Percentiles rank a stretch among this genome's conserved stretches.
Conservation (phyloP, 1,140 invertebrate species). For the Aphaenogaster ashmeadi region DNA sequence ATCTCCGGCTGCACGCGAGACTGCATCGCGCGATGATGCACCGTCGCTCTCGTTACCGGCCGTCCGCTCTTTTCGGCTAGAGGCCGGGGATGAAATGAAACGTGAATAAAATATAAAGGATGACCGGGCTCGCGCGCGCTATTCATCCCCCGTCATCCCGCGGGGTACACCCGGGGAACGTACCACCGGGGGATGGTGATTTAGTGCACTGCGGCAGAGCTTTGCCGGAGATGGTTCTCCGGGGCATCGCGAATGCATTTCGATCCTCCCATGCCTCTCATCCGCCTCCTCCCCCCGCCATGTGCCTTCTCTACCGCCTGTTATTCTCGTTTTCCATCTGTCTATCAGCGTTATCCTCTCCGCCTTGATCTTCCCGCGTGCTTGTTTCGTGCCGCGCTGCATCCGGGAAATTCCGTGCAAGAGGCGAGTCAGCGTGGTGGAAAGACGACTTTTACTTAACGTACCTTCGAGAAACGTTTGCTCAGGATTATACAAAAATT, state of each 20-base stretch:
- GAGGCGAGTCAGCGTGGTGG: background rate
- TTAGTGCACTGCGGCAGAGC: constrained; percentile 76
- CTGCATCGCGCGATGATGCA: constrained; percentile 14
- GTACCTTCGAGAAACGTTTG: constrained; percentile 5
- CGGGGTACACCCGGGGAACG: constrained; percentile 25
- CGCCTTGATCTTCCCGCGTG: constrained; percentile 16
- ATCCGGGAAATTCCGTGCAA: background rate
- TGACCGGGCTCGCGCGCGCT: constrained; percentile 57
- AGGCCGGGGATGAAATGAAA: constrained; percentile 74
- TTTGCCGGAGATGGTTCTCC: constrained; percentile 60
- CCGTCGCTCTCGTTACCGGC: constrained; percentile 24
- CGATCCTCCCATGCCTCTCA: background rate
- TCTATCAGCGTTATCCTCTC: constrained; percentile 35
- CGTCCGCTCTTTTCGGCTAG: constrained; percentile 17
- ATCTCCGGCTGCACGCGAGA: background rate
- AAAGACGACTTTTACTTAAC: constrained; percentile 33
- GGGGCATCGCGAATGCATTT: constrained; percentile 71
- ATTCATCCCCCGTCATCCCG: constrained; percentile 15
- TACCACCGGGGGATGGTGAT: constrained; percentile 73
- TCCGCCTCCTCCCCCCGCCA: background rate
- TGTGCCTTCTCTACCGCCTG: background rate
- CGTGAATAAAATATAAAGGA: constrained; percentile 84
- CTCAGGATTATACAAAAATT: background rate
- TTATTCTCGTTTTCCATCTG: constrained; percentile 53
- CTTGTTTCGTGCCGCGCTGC: constrained; percentile 1